phyloP scores from a whole-genome alignment of 2,888 invertebrate genomes.

The Drosophila testacea region DNA sequence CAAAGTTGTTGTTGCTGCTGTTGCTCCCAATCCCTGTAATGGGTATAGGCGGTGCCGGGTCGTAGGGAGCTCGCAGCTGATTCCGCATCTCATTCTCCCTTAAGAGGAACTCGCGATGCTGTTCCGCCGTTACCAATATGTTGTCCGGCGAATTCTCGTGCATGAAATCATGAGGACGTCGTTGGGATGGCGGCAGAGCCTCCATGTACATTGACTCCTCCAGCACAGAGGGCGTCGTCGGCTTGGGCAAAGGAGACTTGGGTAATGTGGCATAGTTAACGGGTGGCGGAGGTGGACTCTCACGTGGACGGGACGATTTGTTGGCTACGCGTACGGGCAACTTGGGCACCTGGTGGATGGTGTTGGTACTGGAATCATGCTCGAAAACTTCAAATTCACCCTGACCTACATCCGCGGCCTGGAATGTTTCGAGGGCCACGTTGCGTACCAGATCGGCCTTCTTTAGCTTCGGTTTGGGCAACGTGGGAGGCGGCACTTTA shows the following conservation, averaged over 20 bases:
- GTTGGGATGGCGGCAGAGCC: conserved; percentile 82
- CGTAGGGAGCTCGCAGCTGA: conserved; percentile 77
- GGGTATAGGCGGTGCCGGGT: conserved; percentile 76
- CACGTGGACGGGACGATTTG: conserved; percentile 79
- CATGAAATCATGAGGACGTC: conserved; percentile 80
- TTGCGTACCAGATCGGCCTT: conserved; percentile 83
- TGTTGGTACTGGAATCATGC: conserved; percentile 84
- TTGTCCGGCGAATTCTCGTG: conserved; percentile 84
- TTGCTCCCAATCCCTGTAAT: conserved; percentile 44
- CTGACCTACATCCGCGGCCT: conserved; percentile 83
- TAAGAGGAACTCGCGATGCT: conserved; percentile 84
- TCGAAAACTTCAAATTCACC: conserved; percentile 85
- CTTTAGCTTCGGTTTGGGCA: conserved; percentile 83
- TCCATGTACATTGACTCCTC: conserved; percentile 81
- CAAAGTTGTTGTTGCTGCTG: conserved; percentile 54
- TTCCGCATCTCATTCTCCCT: conserved; percentile 85
- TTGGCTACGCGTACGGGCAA: conserved; percentile 70
- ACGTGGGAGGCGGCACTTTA: conserved; percentile 72
- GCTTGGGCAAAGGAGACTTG: conserved; percentile 55
- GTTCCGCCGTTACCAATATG: conserved; percentile 83
- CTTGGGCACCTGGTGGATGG: conserved; percentile 81
- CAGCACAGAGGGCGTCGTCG: conserved; percentile 25
- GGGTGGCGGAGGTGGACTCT: conserved; percentile 85
- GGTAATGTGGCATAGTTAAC: conserved; percentile 83
- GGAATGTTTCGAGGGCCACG: conserved; percentile 83